A percentile compares a stretch with the other conserved stretches of the same genome.
Evolutionary conservation across 1,140 invertebrate genomes (phyloP).

Genomic region (Drosophila nigromelanica): DNA sequence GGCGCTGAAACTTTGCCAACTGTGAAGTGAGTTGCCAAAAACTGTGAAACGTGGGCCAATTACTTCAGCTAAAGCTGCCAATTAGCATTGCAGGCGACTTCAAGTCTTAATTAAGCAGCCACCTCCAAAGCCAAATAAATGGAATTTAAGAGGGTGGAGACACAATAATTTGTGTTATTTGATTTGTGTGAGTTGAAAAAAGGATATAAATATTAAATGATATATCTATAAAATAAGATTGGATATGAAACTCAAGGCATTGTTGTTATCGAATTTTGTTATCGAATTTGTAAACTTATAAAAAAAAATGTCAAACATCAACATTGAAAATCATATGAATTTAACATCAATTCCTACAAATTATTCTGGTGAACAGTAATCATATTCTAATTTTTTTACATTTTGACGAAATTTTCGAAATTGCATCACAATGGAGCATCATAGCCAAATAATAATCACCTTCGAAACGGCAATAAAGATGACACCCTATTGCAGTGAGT

Average conservation of each 20-base stretch:
- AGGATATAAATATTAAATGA: background rate
- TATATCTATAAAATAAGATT: no score
- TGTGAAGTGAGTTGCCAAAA: constrained; percentile 54
- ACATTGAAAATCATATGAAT: no score
- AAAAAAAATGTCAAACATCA: no score
- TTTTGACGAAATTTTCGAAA: background rate
- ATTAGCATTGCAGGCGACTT: constrained; percentile 32
- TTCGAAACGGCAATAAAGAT: background rate
- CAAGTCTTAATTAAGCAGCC: constrained; percentile 41
- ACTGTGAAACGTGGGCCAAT: constrained; percentile 47
- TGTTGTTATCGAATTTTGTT: no score
- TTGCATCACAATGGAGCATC: background rate
- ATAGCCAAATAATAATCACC: background rate
- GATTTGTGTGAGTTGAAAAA: background rate
- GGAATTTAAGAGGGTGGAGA: background rate
- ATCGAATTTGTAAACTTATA: no score
- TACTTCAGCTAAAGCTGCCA: constrained; percentile 20
- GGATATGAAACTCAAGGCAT: no score
- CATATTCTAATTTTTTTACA: no score
- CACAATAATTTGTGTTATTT: background rate
- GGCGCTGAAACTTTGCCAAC: constrained; percentile 49
- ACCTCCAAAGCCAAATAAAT: constrained; percentile 29
- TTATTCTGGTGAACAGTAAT: no score
- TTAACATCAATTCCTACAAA: no score
- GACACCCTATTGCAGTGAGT: background rate